phyloP scores from a whole-genome alignment of 2,113 vertebrate species.

The Equus quagga region DNA sequence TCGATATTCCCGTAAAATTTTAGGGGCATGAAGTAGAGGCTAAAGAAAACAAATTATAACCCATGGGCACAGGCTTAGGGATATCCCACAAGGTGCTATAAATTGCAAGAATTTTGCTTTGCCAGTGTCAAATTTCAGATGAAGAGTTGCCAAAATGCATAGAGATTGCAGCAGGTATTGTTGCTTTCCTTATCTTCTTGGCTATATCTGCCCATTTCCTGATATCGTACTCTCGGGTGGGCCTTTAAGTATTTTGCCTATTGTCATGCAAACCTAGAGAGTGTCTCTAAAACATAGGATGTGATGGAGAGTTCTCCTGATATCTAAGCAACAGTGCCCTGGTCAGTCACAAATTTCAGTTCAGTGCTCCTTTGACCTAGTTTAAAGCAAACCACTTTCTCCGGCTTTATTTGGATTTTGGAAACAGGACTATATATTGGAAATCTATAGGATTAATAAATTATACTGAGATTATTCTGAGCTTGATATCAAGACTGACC shows the following conservation, averaged over 20 bases:
- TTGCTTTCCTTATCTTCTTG: background rate
- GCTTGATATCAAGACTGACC: background rate
- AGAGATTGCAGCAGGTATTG: background rate
- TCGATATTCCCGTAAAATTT: background rate
- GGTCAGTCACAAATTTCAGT: background rate
- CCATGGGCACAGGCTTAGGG: background rate
- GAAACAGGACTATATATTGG: background rate
- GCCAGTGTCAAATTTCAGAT: background rate
- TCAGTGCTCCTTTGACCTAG: background rate
- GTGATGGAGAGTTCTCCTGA: background rate
- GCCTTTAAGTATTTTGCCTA: background rate
- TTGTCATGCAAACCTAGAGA: background rate
- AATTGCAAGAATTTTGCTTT: background rate
- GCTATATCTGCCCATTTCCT: background rate
- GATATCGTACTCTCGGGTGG: background rate
- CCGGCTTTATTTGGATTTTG: background rate
- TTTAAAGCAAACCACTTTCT: background rate
- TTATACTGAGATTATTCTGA: background rate
- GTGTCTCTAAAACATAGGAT: background rate
- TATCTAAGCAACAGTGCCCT: background rate
- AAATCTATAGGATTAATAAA: background rate
- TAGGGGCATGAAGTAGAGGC: background rate
- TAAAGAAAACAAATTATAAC: background rate
- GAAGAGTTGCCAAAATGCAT: background rate
- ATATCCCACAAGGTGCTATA: background rate